Evolutionary conservation across 2,888 invertebrate species (phyloP).

Genomic region (Poecilobothrus nobilitatus): DNA sequence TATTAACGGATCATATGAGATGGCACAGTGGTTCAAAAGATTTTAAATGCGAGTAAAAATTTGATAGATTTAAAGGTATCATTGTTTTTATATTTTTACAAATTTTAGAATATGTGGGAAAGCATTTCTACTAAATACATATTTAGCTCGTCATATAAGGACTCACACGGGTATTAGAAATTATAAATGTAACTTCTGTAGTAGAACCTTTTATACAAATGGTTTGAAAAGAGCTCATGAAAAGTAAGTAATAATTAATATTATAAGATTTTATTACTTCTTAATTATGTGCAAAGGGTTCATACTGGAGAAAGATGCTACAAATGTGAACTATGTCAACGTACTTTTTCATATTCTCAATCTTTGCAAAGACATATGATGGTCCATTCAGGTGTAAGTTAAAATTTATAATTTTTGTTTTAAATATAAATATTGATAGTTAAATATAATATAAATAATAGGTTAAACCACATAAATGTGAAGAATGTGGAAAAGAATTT

Average conservation of each 20-base stretch:
- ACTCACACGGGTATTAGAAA: constrained; percentile 27
- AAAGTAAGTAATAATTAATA: constrained; percentile 2
- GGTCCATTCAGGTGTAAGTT: constrained; percentile 31
- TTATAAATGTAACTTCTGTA: constrained; percentile 35
- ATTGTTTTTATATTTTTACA: background rate
- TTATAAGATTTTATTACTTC: too few relatives aligned
- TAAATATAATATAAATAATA: constrained; percentile 17
- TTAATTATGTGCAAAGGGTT: background rate
- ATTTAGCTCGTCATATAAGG: background rate
- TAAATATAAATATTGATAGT: too few relatives aligned
- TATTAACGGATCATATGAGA: constrained; percentile 36
- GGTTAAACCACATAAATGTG: constrained; percentile 36
- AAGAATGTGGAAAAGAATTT: constrained; percentile 38
- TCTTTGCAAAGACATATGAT: constrained; percentile 37
- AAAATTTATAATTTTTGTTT: too few relatives aligned
- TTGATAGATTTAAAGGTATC: background rate
- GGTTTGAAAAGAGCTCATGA: constrained; percentile 7
- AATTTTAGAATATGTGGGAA: background rate
- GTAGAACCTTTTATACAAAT: constrained; percentile 19
- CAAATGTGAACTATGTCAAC: constrained; percentile 29
- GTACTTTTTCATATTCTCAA: constrained; percentile 36
- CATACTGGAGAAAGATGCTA: constrained; percentile 4
- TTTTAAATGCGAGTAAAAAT: constrained; percentile 37
- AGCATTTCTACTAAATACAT: background rate
- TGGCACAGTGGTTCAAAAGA: constrained; percentile 33